Base-by-base conservation (phyloP, 2,888 invertebrate genomes). In the Orthosia gracilis region DNA sequence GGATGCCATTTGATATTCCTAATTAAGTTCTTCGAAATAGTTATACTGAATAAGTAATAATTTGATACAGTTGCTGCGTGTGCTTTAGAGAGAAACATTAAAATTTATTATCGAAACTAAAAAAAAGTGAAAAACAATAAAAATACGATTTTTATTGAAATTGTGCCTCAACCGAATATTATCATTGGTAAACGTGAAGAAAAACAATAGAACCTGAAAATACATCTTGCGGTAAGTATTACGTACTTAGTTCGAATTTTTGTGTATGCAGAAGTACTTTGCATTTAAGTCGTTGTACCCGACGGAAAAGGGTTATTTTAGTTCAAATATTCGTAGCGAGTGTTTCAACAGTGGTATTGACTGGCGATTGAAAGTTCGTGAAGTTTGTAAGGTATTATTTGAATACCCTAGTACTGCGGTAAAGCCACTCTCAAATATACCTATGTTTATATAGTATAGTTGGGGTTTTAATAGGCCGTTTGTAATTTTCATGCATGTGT, bases 291-390 rank as follows among this genome's bases (percentile, higher is more conserved):
- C 57, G 50, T 31, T 54, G 54, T 50, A 50, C 23, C 26, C 26
- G 4, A 31, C 58, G 23, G 55, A 62, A 76, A 75, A 52, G 69
- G 78, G 82, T 69, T 74, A 62, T 76, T 82, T 61, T 54, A 69
- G 65, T 65, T 76, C 62, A 65, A 76, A 77, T 79, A 65, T 61
- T 78, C 18, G 26, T 49, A 63, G 61, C 23, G 12, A 68, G 54
- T 65, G 47, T 69, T 64, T 59, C 31, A 59, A 74, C 54, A 68
- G 45, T 50, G 67, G 31, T 64, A 72, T 66, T 72, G 73, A 73
- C 57, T 80, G 52, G 62, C 57, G 52, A 78, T 78, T 18, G 73
- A 50, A 47, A 73, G 55, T 73, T 78, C 31, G 55, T 52, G 47
- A 59, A 62, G 55, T 52, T 73, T n/a, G n/a, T n/a, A n/a, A n/a